Percentiles rank a stretch among this genome's conserved stretches.
Evolutionary conservation across 2,113 vertebrate genomes (phyloP).

Genomic region (Hippocampus abdominalis): DNA sequence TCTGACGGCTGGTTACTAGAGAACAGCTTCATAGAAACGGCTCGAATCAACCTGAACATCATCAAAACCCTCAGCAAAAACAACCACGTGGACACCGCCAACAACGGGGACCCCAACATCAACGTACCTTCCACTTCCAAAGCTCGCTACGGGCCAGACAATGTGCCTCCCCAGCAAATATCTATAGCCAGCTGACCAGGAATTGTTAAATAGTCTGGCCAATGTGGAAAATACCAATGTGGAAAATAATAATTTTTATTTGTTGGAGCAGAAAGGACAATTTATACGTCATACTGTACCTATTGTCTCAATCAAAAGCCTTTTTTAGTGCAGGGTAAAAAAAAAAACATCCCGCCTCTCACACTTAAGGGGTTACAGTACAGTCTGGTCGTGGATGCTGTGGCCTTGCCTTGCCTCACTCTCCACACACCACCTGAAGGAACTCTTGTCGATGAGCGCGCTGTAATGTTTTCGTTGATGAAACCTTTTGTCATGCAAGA

Average conservation of each 20-base stretch:
- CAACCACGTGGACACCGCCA: constrained; percentile 75
- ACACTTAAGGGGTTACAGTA: neutral
- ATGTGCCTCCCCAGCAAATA: constrained; percentile 65
- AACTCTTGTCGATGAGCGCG: neutral
- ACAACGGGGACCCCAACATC: constrained; percentile 77
- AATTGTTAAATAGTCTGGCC: neutral
- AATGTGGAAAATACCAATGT: neutral
- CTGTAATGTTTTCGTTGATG: neutral
- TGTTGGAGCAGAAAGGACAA: neutral
- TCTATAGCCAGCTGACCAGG: constrained; percentile 53
- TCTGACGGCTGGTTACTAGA: constrained; percentile 85
- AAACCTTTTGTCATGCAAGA: neutral
- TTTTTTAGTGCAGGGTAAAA: neutral
- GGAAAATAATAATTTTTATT: neutral
- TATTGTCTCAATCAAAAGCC: neutral
- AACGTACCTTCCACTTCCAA: constrained; percentile 70
- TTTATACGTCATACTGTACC: neutral
- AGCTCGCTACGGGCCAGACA: constrained; percentile 76
- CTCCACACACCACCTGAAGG: neutral
- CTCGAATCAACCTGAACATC: constrained; percentile 78
- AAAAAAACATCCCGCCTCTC: neutral
- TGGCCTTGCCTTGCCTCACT: constrained; percentile 1
- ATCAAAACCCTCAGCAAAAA: constrained; percentile 82
- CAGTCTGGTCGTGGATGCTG: constrained; percentile 1
- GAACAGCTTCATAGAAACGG: constrained; percentile 82